phyloP scores from a whole-genome alignment of 2,113 vertebrate genomes.

The Onychostruthus taczanowskii region DNA sequence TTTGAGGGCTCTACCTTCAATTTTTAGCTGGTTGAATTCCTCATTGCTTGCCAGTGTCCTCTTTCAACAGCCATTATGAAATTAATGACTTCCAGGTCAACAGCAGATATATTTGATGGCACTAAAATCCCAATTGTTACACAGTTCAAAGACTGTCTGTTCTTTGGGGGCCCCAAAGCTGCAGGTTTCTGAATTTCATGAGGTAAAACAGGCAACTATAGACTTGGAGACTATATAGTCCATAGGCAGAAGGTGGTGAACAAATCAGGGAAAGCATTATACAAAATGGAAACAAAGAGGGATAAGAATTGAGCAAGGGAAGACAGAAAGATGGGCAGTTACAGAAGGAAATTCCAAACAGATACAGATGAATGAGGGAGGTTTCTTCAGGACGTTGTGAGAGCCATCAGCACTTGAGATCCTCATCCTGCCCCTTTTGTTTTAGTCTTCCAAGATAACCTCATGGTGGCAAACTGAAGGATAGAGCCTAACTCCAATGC shows the following conservation, averaged over 20 bases:
- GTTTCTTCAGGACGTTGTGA: background rate
- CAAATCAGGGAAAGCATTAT: background rate
- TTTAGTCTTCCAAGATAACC: background rate
- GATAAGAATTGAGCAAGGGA: background rate
- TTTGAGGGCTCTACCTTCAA: background rate
- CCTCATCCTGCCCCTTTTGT: background rate
- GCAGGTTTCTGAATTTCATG: background rate
- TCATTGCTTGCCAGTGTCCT: background rate
- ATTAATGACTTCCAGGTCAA: background rate
- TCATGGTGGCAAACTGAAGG: background rate
- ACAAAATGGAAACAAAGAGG: background rate
- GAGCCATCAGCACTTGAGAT: background rate
- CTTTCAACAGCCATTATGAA: background rate
- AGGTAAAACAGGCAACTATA: background rate
- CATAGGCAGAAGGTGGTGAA: background rate
- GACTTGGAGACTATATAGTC: background rate
- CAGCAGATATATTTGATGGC: background rate
- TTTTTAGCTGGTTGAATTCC: background rate
- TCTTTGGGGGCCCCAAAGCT: background rate
- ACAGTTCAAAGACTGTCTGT: background rate
- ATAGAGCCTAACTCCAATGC: background rate
- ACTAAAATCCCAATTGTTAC: background rate
- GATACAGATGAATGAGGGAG: background rate
- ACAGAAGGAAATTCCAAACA: background rate
- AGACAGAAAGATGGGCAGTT: background rate